Percentiles rank a stretch among this genome's conserved stretches.
Conservation (phyloP, 2,113 vertebrate genomes). For the Grus americana region DNA sequence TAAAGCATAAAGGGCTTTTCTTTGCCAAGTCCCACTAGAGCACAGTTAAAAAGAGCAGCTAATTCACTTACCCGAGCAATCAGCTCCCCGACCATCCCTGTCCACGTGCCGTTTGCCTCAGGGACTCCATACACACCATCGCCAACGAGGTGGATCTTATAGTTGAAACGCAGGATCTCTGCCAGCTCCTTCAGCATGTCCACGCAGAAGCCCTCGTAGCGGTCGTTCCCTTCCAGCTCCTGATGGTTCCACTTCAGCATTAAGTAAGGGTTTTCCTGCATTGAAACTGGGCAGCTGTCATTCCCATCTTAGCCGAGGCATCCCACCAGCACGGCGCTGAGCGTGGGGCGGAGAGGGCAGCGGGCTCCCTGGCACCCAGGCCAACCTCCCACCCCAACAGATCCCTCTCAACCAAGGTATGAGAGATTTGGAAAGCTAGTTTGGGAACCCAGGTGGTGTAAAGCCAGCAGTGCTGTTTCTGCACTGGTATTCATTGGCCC, state of each 20-base stretch:
- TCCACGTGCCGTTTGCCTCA: conserved; percentile 92
- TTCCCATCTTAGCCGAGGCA: conserved; percentile 75
- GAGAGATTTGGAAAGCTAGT: not conserved
- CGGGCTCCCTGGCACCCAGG: not conserved
- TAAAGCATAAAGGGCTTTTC: not conserved
- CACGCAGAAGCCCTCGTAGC: conserved; percentile 96
- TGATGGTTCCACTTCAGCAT: conserved; percentile 96
- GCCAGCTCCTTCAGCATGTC: conserved; percentile 98
- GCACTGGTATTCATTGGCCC: not conserved
- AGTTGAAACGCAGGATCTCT: conserved; percentile 94
- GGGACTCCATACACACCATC: conserved; percentile 92
- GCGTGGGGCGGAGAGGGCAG: not conserved
- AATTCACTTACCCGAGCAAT: conserved; percentile 87
- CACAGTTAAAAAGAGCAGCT: not conserved
- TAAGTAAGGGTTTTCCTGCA: conserved; percentile 98
- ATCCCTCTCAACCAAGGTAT: not conserved
- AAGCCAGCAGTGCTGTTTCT: not conserved
- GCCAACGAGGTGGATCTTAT: conserved; percentile 92
- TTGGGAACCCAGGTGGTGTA: not conserved
- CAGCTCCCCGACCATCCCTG: conserved; percentile 96
- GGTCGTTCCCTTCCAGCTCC: conserved; percentile 92
- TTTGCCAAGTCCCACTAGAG: not conserved
- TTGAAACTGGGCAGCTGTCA: conserved; percentile 82
- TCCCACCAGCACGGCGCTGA: not conserved
- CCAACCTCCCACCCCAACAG: fast-evolving